Conservation (phyloP, 2,888 invertebrate genomes). For the Ectemnius lituratus region DNA sequence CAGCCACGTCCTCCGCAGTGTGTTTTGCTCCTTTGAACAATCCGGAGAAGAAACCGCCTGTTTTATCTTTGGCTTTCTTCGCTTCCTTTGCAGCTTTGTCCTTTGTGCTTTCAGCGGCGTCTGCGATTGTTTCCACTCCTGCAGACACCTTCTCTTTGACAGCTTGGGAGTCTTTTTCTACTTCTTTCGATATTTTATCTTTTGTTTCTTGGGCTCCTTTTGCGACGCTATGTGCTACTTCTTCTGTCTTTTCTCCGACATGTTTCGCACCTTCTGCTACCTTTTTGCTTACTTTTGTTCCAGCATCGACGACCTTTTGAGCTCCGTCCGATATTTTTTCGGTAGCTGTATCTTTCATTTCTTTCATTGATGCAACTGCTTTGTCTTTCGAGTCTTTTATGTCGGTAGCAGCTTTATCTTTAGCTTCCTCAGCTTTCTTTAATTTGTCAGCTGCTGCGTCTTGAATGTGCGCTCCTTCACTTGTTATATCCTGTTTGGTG, state of each 20-base stretch:
- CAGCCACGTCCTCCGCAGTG: slow-evolving; percentile 53
- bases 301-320: slow-evolving; percentile 52
- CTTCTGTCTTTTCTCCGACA: background rate
- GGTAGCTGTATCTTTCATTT: slow-evolving; percentile 39
- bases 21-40: slow-evolving; percentile 62
- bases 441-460: slow-evolving; percentile 40
- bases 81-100: slow-evolving; percentile 56
- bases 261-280: slow-evolving; percentile 75
- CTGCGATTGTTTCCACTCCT: slow-evolving; percentile 59
- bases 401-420: slow-evolving; percentile 35
- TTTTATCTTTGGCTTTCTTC: slow-evolving; percentile 65
- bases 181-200: slow-evolving; percentile 71
- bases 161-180: slow-evolving; percentile 38
- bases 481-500: slow-evolving; percentile 59
- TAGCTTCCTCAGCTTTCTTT: slow-evolving; percentile 33
- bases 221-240: slow-evolving; percentile 20
- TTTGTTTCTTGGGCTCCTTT: slow-evolving; percentile 47
- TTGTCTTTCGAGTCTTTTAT: slow-evolving; percentile 53
- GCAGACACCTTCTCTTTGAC: slow-evolving; percentile 62
- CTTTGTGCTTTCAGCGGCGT: slow-evolving; percentile 64
- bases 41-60: slow-evolving; percentile 58
- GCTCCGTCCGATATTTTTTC: slow-evolving; percentile 63
- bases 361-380: slow-evolving; percentile 24
- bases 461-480: slow-evolving; percentile 54
- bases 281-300: slow-evolving; percentile 79